These are phyloP conservation scores for Procambarus clarkii DNA, from an alignment of 1,140 invertebrate genomes.

Conservation along the genomic window DNA sequence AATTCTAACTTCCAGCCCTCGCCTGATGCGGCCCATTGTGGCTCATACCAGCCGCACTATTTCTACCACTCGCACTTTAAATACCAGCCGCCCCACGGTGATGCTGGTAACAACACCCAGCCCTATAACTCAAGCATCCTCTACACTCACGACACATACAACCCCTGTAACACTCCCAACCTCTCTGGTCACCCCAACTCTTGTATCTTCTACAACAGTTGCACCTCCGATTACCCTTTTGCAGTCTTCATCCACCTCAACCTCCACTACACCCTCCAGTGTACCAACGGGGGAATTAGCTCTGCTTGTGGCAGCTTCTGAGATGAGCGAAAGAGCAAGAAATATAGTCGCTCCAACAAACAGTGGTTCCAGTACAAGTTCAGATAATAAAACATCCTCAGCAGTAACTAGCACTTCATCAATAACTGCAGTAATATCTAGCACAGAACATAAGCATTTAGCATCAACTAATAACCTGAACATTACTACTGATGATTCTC, in stretches of 20 bases:
- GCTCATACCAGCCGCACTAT: slow-evolving; percentile 14
- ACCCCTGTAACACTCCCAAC: slow-evolving; percentile 1
- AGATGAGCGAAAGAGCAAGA: slow-evolving; percentile 59
- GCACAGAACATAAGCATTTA: neutral
- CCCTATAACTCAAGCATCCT: neutral
- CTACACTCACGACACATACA: slow-evolving; percentile 10
- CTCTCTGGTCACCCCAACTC: neutral
- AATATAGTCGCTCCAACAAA: slow-evolving; percentile 11
- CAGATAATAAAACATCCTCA: neutral
- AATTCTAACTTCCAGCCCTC: slow-evolving; percentile 54
- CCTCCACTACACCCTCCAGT: neutral
- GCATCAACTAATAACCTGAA: neutral
- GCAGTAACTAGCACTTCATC: neutral
- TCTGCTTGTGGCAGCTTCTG: slow-evolving; percentile 53
- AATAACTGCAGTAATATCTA: neutral
- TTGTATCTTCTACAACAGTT: neutral
- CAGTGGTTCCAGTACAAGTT: neutral
- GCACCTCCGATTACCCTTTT: neutral
- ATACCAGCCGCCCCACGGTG: slow-evolving; percentile 24
- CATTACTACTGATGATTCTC: neutral
- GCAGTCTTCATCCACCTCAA: neutral
- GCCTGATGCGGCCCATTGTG: slow-evolving; percentile 37
- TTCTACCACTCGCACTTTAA: neutral
- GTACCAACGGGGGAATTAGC: slow-evolving; percentile 54
- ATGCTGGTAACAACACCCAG: slow-evolving; percentile 40